Percentiles rank a stretch among this genome's conserved stretches.
These are phyloP conservation scores for Antigone vipio DNA, from an alignment of 2,113 vertebrate genomes.

Conservation along the genomic window DNA sequence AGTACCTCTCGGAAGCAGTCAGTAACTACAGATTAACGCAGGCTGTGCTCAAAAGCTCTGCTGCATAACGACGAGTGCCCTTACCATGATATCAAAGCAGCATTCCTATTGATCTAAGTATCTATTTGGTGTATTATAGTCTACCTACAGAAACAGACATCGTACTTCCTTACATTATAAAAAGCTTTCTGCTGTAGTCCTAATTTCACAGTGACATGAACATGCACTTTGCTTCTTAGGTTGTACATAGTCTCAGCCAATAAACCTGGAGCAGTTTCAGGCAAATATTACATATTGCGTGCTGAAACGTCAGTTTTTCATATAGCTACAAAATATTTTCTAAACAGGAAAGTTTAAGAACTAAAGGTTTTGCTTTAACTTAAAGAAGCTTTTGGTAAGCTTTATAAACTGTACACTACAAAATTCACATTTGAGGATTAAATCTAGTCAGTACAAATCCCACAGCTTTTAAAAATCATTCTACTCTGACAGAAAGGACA, in stretches of 20 bases:
- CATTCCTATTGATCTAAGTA: not conserved
- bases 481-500: not conserved
- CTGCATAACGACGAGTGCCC: not conserved
- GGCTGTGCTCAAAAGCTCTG: not conserved
- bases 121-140: not conserved
- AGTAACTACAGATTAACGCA: not conserved
- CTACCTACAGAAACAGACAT: not conserved
- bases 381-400: not conserved
- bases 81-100: not conserved
- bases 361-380: not conserved
- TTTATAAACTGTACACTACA: not conserved
- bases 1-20: not conserved
- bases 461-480: not conserved
- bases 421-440: not conserved
- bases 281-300: not conserved
- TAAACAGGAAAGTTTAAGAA: not conserved
- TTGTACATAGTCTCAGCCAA: not conserved
- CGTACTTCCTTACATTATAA: no score
- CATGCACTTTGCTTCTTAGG: not conserved
- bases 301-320: not conserved
- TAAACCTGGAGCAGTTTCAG: not conserved
- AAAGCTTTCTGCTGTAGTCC: not conserved
- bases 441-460: not conserved
- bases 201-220: not conserved
- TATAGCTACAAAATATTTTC: not conserved